phyloP scores from a whole-genome alignment of 1,140 invertebrate genomes.

The Neodiprion fabricii region DNA sequence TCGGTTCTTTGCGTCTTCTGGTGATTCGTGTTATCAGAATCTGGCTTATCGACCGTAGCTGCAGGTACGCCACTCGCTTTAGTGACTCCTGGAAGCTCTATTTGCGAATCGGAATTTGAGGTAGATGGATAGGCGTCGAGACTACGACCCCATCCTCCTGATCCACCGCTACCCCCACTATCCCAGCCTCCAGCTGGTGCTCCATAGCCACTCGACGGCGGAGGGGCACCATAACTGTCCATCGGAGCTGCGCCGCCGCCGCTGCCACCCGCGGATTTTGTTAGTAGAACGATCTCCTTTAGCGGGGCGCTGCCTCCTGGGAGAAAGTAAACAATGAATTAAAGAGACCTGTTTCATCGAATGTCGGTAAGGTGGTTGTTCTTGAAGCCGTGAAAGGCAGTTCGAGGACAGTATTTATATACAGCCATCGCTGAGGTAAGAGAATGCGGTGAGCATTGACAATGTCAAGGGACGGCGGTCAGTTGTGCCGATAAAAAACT shows the following conservation, averaged over 20 bases:
- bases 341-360: too few species aligned
- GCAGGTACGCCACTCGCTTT: too few species aligned
- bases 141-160: slow-evolving; percentile 53
- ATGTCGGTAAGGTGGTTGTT: too few species aligned
- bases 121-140: slow-evolving; percentile 38
- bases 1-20: neutral
- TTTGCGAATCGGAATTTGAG: neutral
- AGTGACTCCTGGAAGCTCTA: neutral
- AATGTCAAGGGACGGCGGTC: too few species aligned
- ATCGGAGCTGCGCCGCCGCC: slow-evolving; percentile 17
- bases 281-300: slow-evolving; percentile 54
- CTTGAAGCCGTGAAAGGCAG: too few species aligned
- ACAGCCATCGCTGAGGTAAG: too few species aligned
- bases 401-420: too few species aligned
- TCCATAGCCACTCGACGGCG: slow-evolving; percentile 40
- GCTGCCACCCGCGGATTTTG: slow-evolving; percentile 42
- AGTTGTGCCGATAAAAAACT: too few species aligned
- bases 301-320: slow-evolving; percentile 26
- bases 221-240: slow-evolving; percentile 47
- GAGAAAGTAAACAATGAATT: neutral
- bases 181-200: slow-evolving; percentile 43
- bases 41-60: neutral
- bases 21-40: neutral
- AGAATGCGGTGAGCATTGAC: too few species aligned
- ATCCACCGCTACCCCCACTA: slow-evolving; percentile 39